Base-by-base conservation (phyloP, 2,888 invertebrate genomes). In the Hirtodrosophila confusa region DNA sequence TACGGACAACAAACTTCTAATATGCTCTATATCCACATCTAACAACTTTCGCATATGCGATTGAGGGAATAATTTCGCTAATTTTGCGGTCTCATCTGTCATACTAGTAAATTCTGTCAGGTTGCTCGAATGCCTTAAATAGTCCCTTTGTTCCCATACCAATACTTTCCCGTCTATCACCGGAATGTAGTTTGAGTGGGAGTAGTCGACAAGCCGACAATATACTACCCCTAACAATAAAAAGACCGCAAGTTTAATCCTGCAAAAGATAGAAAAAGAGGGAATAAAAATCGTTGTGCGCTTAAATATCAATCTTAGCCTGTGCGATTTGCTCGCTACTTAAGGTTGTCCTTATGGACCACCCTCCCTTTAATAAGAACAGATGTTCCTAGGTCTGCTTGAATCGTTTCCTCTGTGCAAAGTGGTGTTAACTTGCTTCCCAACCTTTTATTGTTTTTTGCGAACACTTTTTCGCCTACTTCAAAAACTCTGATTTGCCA, bases 121-220 rank as follows among this genome's bases (percentile, higher is more conserved):
- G 17, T 17, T 17, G 17, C 17, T 17, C 17, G 17, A 17, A 45
- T 43, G 27, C n/a, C 24, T n/a, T 4, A 27, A 41, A n/a, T 41
- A 41, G 27, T 41, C 41, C 4, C 23, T 24, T 27, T 41, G 41
- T 41, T 41, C 23, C 41, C 39, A 12, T 12, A 39, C 39, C 7
- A 39, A 39, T 39, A 39, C 39, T 7, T 39, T 39, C 12, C 39
- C 39, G 3, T 41, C 41, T 27, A 27, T 41, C 17, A 41, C 27
- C 4, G 41, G 41, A 24, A 41, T 41, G 3, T 41, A 41, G n/a
- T 41, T 41, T 17, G 39, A 39, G 12, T 39, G 39, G 17, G 39
- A 17, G n/a, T n/a, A n/a, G 17, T 40, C 40, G 40, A 40, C n/a
- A 40, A 40, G 23, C 40, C 23, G 35, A 35, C 35, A 35, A 35